phyloP scores from a whole-genome alignment of 2,797 vertebrate genomes.

The Darevskia nairensis region DNA sequence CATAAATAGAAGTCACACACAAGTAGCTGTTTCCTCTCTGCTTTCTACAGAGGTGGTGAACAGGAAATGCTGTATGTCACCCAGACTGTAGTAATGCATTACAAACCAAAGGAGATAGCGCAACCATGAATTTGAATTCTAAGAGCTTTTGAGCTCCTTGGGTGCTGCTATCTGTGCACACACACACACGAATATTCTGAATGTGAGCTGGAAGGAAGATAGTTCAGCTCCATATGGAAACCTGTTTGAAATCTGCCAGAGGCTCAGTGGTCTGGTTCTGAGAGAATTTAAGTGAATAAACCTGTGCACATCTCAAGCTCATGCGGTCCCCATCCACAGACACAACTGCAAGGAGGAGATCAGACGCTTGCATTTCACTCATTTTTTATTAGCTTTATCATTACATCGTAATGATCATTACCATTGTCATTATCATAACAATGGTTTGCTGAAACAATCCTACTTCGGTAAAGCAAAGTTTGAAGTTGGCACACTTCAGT shows the following conservation, averaged over 20 bases:
- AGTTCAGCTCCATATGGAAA: not conserved
- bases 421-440: not conserved
- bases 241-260: not conserved
- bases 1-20: slow-evolving; percentile 54
- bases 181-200: too few species aligned
- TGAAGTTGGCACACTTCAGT: not conserved
- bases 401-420: not conserved
- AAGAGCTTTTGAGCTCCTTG: not conserved
- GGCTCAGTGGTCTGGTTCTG: not conserved
- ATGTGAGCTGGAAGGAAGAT: not conserved
- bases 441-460: not conserved
- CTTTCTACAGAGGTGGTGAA: not conserved
- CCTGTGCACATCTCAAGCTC: not conserved
- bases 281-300: not conserved
- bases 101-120: slow-evolving; percentile 49
- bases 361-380: not conserved
- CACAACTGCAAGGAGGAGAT: too few species aligned
- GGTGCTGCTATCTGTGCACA: not conserved
- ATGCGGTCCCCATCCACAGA: rapidly evolving
- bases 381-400: not conserved
- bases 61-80: slow-evolving; percentile 61
- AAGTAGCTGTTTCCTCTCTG: slow-evolving; percentile 61
- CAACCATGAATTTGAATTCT: not conserved
- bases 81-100: slow-evolving; percentile 21
- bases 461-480: not conserved